phyloP scores from a whole-genome alignment of 2,797 vertebrate genomes.

The Lutra lutra region DNA sequence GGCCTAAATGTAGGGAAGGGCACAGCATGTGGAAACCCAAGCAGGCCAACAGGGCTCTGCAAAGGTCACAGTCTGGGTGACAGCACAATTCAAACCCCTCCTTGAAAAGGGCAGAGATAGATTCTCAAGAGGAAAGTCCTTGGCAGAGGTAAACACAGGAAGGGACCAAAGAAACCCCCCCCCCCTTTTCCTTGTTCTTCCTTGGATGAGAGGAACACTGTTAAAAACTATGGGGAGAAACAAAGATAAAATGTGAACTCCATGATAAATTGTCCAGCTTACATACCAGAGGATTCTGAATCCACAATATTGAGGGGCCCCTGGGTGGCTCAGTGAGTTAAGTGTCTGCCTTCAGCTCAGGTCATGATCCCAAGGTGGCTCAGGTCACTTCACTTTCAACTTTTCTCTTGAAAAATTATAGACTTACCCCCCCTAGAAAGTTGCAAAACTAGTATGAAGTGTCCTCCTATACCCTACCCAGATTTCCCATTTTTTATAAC shows the following conservation, averaged over 20 bases:
- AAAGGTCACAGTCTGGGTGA: constrained; percentile 14
- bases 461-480: neutral
- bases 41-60: neutral
- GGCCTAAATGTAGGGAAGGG: neutral
- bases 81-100: neutral
- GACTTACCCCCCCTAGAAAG: neutral
- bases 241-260: constrained; percentile 3
- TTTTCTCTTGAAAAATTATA: constrained; percentile 39
- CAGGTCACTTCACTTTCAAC: constrained; percentile 3
- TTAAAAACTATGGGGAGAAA: neutral
- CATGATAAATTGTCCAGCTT: neutral
- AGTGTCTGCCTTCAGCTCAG: neutral
- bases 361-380: neutral
- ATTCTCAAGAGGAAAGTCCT: constrained; percentile 1
- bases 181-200: neutral
- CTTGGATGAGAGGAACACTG: constrained; percentile 35
- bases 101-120: neutral
- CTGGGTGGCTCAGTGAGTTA: neutral
- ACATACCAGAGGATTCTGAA: constrained; percentile 21
- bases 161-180: neutral
- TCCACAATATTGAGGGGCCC: neutral
- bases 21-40: neutral
- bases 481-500: neutral
- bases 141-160: constrained; percentile 27
- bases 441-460: constrained; percentile 23